Base-by-base conservation (phyloP, 2,888 invertebrate genomes). In the Drosophila neutralis region DNA sequence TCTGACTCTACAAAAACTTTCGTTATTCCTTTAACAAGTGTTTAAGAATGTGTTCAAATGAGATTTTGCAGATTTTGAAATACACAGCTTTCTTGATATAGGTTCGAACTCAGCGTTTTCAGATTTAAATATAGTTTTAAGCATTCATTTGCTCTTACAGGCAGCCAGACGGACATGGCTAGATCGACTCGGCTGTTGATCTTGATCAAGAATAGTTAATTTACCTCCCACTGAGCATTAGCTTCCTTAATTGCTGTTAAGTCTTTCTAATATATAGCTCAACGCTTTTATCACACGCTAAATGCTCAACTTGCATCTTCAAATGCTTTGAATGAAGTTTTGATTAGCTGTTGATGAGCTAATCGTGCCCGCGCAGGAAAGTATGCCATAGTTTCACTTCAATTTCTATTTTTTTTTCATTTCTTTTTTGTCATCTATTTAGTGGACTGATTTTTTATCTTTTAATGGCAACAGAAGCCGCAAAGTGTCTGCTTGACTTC, bases 401-500 rank as follows among this genome's bases (percentile, higher is more conserved):
- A 31, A 5, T 31, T 31, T 51, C 4, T 11, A 33, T 21, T 6
- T 3, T 10, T 10, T 24, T 27, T 35, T 35, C 27, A 3, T 24
- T 31, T 42, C 0, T 10, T 21, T 4, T 24, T 49, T 31, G 40
- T 8, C 31, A 36, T 58, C 51, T 48, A 33, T 45, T 48, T 24
- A 13, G 54, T 29, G 36, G 29, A 69, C 68, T 65, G 64, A 71
- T 56, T 68, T 70, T 69, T 69, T 58, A 71, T 76, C 80, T 54
- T 60, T 62, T 80, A 76, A 80, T 70, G 56, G 60, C 38, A 53
- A 51, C 40, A 53, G 40, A 52, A 67, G 49, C 52, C 15, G 35
- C 60, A 67, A 64, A 68, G 71, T 57, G 56, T 40, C 68, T 62
- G 64, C 71, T 73, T 80, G 65, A 69, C 72, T 80, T 76, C 77